Evolutionary conservation across 92 coral and sea anemone genomes (phyloP), one percentile per base, ranked within the genome.

Genomic region (Desmophyllum pertusum): DNA sequence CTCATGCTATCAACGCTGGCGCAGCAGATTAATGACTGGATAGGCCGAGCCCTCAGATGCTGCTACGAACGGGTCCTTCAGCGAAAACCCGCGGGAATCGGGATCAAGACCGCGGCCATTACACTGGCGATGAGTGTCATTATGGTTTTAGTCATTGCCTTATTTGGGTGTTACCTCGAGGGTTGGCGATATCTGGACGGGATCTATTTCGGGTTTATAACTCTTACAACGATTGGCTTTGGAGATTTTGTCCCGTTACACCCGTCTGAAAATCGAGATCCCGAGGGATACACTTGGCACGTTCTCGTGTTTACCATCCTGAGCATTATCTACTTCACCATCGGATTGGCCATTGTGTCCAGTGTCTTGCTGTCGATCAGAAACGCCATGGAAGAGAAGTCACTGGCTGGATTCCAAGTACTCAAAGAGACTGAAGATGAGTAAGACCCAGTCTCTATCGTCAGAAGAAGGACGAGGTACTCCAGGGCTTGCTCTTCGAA

Each of bases 201-300:
- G 35, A 77, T 94, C 45, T 97, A 97, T 52, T 97, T 97, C 72
- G 99, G 99, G 53, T 94, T 97, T 85, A 91, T 97, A 87, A 97
- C 99, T 41, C 88, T 97, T 73, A 97, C 98, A 50, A 97, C 99
- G 15, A 97, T 97, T 53, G 99, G 99, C 43, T 97, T 97, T 78
- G 99, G 99, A 6, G 99, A 97, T 72, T 97, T 97, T 74, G 99
- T 97, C 83, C 99, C 99, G 50, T 93, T 97, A 43, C 99, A 97
- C 89, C 99, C 99, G 25, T 92, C 95, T 23, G 94, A 93, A 8
- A 95, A 90, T 52, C 89, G 89, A n/a, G 94, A 97, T 81, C 93
- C 95, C 70, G 97, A 86, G 41, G 84, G 84, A 21, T 97, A 94
- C 78, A 93, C 95, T 13, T 91, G 89, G 36, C 98, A 89, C 88